Conservation (phyloP, 2,113 vertebrate species). For the Sceloporus undulatus region DNA sequence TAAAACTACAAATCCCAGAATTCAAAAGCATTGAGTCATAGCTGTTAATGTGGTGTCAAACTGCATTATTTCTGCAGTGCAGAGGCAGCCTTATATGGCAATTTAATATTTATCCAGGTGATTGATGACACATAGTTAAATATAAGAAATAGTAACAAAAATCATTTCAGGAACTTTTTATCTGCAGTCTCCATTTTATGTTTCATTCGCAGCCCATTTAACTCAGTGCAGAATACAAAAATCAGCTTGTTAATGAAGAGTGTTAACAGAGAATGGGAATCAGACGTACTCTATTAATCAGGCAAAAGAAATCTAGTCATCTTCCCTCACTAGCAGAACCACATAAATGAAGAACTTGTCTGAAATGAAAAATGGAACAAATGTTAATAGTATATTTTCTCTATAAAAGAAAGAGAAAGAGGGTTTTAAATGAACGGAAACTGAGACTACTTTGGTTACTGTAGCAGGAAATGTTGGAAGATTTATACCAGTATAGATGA, state of each 20-base stretch:
- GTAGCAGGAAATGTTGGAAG: neutral
- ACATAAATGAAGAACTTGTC: neutral
- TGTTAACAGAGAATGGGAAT: slow-evolving; percentile 8
- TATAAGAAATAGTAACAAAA: slow-evolving; percentile 27
- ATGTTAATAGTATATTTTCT: neutral
- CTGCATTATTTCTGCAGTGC: too few species aligned
- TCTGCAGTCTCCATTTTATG: slow-evolving; percentile 1
- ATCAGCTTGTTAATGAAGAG: neutral
- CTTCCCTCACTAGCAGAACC: neutral
- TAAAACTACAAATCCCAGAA: too few species aligned
- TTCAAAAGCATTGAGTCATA: too few species aligned
- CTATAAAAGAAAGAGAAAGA: too few species aligned
- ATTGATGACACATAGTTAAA: slow-evolving; percentile 24
- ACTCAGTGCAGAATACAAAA: slow-evolving; percentile 8
- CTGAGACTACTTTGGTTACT: neutral
- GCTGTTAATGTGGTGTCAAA: neutral
- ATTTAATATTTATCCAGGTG: neutral
- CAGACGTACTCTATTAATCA: neutral
- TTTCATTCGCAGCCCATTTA: neutral
- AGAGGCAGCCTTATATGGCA: neutral
- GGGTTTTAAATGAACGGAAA: neutral
- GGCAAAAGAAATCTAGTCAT: slow-evolving; percentile 19
- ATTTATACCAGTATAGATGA: neutral
- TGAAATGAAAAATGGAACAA: neutral
- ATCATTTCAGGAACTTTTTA: neutral